Conservation (phyloP, 2,888 invertebrate genomes). For the Osmoderma eremita region DNA sequence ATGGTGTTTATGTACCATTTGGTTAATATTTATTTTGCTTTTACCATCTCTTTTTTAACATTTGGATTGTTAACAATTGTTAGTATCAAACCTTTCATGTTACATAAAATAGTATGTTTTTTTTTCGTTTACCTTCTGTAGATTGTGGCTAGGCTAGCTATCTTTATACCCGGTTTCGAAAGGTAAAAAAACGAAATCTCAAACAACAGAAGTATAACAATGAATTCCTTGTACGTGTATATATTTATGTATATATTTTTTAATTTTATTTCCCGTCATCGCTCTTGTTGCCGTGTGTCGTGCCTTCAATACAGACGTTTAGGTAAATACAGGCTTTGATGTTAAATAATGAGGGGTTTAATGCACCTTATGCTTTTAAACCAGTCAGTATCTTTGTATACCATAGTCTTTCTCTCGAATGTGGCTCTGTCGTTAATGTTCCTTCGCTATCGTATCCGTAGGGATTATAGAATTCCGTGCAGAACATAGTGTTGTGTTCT, state of each 20-base stretch:
- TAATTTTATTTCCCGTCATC: constrained; percentile 44
- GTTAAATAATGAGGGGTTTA: constrained; percentile 56
- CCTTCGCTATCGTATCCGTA: constrained; percentile 48
- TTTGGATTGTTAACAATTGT: too few relatives aligned
- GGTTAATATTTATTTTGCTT: neutral
- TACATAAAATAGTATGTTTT: constrained; percentile 12
- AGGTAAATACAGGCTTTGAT: constrained; percentile 57
- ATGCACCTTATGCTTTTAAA: constrained; percentile 53
- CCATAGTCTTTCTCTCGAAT: constrained; percentile 37
- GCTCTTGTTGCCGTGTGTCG: constrained; percentile 39
- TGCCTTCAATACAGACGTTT: constrained; percentile 53
- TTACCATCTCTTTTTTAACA: neutral
- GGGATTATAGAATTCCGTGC: constrained; percentile 47
- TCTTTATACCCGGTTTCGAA: constrained; percentile 8
- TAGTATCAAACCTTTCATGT: too few relatives aligned
- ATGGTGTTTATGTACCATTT: neutral
- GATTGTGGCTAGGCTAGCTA: neutral
- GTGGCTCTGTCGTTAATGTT: constrained; percentile 38
- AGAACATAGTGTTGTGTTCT: constrained; percentile 47
- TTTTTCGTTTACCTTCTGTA: neutral
- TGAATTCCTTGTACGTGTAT: constrained; percentile 17
- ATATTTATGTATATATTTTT: constrained; percentile 37
- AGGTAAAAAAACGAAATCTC: constrained; percentile 10
- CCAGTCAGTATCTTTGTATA: constrained; percentile 51
- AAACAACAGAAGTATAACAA: constrained; percentile 31